A percentile compares a stretch with the other conserved stretches of the same genome.
Evolutionary conservation across 2,797 vertebrate species (phyloP).

Genomic region (Epinephelus malabaricus): DNA sequence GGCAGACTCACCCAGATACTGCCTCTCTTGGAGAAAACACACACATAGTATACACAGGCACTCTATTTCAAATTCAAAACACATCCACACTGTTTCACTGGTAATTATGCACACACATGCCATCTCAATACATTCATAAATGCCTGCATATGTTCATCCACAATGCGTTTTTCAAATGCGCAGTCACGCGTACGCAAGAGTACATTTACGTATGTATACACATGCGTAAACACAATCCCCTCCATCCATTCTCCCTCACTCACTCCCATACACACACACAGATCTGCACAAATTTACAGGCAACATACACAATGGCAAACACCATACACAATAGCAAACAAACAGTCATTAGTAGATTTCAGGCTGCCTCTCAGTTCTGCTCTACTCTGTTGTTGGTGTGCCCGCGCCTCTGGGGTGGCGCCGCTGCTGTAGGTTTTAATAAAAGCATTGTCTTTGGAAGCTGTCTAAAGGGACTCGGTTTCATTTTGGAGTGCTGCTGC

Average conservation of each 20-base stretch:
- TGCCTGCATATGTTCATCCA: constrained; percentile 47
- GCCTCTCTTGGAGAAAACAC: constrained; percentile 25
- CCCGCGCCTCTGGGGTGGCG: constrained; percentile 77
- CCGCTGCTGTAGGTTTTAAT: constrained; percentile 88
- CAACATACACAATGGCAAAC: constrained; percentile 69
- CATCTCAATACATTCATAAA: constrained; percentile 49
- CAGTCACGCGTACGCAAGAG: constrained; percentile 46
- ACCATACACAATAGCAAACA: constrained; percentile 72
- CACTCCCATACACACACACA: constrained; percentile 18
- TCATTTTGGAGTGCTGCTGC: constrained; percentile 82
- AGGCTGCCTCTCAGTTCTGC: constrained; percentile 76
- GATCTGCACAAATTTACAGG: constrained; percentile 58
- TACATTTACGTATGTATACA: constrained; percentile 31
- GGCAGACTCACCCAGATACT: constrained; percentile 64
- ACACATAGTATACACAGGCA: constrained; percentile 21
- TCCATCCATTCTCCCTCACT: constrained; percentile 14
- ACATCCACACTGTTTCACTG: constrained; percentile 47
- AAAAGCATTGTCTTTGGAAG: constrained; percentile 89
- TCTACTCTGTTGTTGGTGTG: constrained; percentile 77
- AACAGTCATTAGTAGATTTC: constrained; percentile 83
- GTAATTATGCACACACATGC: constrained; percentile 47
- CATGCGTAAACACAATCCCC: constrained; percentile 22
- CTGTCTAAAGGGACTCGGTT: constrained; percentile 85
- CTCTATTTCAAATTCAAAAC: constrained; percentile 56
- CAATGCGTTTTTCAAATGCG: constrained; percentile 44